Evolutionary conservation across 35 echinoderm and acorn worm species (phyloP), one percentile per base, ranked within the genome.

Genomic region (Apostichopus californicus): DNA sequence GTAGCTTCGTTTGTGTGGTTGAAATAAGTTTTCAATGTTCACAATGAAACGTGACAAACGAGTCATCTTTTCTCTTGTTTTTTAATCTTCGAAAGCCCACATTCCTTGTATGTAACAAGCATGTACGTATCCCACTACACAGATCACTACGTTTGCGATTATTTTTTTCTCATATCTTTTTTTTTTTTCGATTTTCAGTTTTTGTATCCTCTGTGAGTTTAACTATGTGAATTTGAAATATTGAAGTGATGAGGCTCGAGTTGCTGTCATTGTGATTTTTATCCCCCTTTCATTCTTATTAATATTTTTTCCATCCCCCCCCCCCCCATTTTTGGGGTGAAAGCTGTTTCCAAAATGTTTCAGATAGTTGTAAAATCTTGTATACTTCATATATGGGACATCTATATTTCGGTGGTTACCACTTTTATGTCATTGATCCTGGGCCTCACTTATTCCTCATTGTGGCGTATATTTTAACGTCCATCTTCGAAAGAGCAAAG

Each of bases 211-310:
- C 46, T 7, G 80, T 83, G 28, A 55, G 12, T 11, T 46, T 55
- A 56, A 83, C 80, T 83, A 83, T 83, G 12, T 83, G 80, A n/a
- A 55, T 83, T 46, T 83, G 80, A 83, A 83, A 83, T 83, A 83
- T 83, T 83, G 80, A 83, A 83, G 80, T 83, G 80, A 68, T 18
- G 64, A 83, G 80, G 80, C 80, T 83, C 55, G 18, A 14, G 0
- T 55, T 56, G 53, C 10, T 83, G 52, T 83, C 55, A 5, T 55
- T 56, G 7, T 55, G 25, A 14, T 54, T 46, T 83, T 83, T 13
- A 57, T 28, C 9, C 55, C 55, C 55, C 15, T 83, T 83, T 83
- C 13, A 83, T 34, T 83, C 52, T 83, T 46, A 46, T 46, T 46
- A 46, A 46, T 46, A 46, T 46, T 46, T 46, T 46, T 46, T 46